Percentiles rank a stretch among this genome's conserved stretches.
Conservation (phyloP, 1,140 invertebrate species). For the Drosophila sechellia region DNA sequence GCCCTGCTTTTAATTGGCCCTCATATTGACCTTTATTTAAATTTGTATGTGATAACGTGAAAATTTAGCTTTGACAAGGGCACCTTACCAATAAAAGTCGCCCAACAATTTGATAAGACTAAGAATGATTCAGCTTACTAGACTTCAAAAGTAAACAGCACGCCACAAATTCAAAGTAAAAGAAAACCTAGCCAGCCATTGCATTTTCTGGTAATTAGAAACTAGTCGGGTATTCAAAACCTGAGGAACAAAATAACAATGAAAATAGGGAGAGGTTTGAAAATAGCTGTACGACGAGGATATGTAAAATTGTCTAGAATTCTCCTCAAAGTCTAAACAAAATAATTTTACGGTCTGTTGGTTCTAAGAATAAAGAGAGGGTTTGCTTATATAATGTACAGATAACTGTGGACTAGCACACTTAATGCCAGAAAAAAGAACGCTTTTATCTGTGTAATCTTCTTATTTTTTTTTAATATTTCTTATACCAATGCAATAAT, state of each 20-base stretch:
- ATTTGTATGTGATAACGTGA: constrained; percentile 1
- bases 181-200: constrained; percentile 30
- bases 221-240: constrained; percentile 33
- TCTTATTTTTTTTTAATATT: background rate
- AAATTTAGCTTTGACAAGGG: constrained; percentile 40
- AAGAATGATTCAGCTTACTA: background rate
- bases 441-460: too few relatives aligned
- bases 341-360: constrained; percentile 70
- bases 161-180: background rate
- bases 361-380: constrained; percentile 9
- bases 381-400: constrained; percentile 20
- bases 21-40: constrained; percentile 36
- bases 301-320: constrained; percentile 29
- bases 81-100: constrained; percentile 36
- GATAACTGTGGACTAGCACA: constrained; percentile 40
- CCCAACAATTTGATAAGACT: constrained; percentile 53
- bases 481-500: too few relatives aligned
- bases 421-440: background rate
- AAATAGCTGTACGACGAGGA: constrained; percentile 1
- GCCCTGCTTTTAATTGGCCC: constrained; percentile 20
- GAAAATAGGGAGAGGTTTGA: constrained; percentile 6
- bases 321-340: constrained; percentile 37
- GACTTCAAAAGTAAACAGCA: constrained; percentile 5
- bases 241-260: constrained; percentile 30
- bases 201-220: constrained; percentile 71